Base-by-base conservation (phyloP, 2,888 invertebrate species). In the Dione vanillae region DNA sequence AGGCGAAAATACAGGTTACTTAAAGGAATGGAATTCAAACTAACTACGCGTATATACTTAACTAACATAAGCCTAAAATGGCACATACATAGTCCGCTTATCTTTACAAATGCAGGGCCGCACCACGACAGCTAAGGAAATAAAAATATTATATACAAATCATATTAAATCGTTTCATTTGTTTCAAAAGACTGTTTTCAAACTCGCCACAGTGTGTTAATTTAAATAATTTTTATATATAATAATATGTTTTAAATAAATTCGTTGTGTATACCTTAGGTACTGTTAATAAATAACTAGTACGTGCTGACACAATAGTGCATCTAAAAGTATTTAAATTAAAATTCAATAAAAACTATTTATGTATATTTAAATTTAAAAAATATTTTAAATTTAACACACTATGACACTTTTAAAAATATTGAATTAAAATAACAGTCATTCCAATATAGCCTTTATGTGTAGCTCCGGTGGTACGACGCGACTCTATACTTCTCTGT, bases 1-100 rank as follows among this genome's bases (percentile, higher is more conserved):
- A 76, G 75, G 74, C 76, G 74, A 74, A 75, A 35, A 74, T 74
- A 76, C 68, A 75, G n/a, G 72, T 76, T 78, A 78, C 77, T 73
- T 74, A 76, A n/a, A 59, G 75, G 76, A 75, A 78, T 80, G 86
- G 78, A 89, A 85, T 90, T 88, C 78, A 80, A 83, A 82, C 88
- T 89, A 90, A 82, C 86, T 90, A 89, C 76, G 72, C 79, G 76
- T 82, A 85, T 77, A 90, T 84, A 85, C 82, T 88, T 86, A 85
- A 81, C 89, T 89, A 89, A 27, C 27, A 27, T 27, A 27, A 86
- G 83, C 82, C 84, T 89, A 88, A 80, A 85, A 89, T 91, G 91
- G 91, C 91, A 90, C 90, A 81, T 82, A 76, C 76, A 79, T 79
- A 74, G 76, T 85, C 83, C 85, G 84, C 84, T 79, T 61, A 56